phyloP scores from a whole-genome alignment of 2,797 vertebrate genomes.

The Pagetopsis macropterus region DNA sequence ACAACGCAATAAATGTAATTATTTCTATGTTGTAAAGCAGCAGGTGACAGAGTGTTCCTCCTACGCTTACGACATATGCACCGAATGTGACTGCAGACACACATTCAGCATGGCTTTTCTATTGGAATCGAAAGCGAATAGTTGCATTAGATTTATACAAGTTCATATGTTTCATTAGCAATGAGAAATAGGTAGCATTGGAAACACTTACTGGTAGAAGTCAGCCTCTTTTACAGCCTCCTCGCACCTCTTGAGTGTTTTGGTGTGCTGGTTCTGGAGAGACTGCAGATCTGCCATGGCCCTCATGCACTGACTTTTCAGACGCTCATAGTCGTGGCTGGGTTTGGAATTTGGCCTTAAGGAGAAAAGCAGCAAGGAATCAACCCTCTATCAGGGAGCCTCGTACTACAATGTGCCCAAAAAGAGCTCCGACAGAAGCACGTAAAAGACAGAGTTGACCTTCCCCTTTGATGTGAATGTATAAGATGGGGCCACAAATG shows the following conservation, averaged over 20 bases:
- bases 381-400: constrained; percentile 22
- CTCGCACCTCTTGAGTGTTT: constrained; percentile 95
- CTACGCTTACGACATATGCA: not conserved
- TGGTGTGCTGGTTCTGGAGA: constrained; percentile 97
- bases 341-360: constrained; percentile 93
- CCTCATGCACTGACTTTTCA: constrained; percentile 96
- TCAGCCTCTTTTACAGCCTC: constrained; percentile 97
- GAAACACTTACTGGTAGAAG: constrained; percentile 95
- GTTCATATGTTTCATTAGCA: constrained; percentile 1
- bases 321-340: constrained; percentile 94
- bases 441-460: constrained; percentile 11
- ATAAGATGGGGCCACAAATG: constrained; percentile 23
- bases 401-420: constrained; percentile 32
- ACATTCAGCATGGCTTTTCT: not conserved
- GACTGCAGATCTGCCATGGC: constrained; percentile 97
- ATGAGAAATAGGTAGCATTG: not conserved
- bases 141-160: not conserved
- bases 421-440: constrained; percentile 32
- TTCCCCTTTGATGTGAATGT: constrained; percentile 27
- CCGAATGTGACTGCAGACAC: constrained; percentile 12
- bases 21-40: constrained; percentile 49
- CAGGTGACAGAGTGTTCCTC: constrained; percentile 43
- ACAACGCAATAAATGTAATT: constrained; percentile 63
- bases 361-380: constrained; percentile 45
- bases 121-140: constrained; percentile 3